Conservation (phyloP, 2,888 invertebrate genomes). For the Malthinus seriepunctatus region DNA sequence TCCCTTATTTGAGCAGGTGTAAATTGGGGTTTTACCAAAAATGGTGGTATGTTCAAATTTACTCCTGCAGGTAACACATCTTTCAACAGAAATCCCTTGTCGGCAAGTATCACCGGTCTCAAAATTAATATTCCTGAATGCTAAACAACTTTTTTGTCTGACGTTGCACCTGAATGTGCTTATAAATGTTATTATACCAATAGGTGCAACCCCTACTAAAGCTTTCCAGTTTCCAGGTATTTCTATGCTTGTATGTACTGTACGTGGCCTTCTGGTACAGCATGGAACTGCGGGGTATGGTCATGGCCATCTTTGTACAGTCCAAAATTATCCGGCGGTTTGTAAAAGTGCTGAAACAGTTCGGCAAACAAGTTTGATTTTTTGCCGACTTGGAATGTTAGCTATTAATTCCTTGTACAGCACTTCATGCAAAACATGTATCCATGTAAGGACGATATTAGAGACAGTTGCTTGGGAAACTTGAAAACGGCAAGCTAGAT, state of each 20-base stretch:
- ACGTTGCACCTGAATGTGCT: not conserved
- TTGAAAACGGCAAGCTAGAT: conserved; percentile 21
- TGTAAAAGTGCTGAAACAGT: conserved; percentile 12
- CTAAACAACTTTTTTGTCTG: conserved; percentile 9
- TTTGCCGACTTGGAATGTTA: conserved; percentile 15
- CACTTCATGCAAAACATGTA: conserved; percentile 17
- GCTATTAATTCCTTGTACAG: conserved; percentile 18
- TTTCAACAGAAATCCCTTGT: conserved; percentile 37
- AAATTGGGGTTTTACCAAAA: conserved; percentile 32
- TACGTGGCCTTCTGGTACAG: not conserved
- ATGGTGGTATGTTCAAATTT: conserved; percentile 38
- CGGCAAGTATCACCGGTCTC: too few relatives aligned
- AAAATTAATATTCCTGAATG: not conserved
- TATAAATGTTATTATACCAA: conserved; percentile 26
- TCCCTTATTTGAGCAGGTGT: conserved; percentile 26
- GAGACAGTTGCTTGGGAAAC: conserved; percentile 6
- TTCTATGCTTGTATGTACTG: conserved; percentile 3
- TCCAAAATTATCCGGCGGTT: conserved; percentile 24
- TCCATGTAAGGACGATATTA: conserved; percentile 19
- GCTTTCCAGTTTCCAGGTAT: conserved; percentile 27
- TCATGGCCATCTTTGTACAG: conserved; percentile 19
- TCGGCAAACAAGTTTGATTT: conserved; percentile 25
- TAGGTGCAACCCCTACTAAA: conserved; percentile 38
- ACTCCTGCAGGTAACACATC: conserved; percentile 36
- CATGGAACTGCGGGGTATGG: not conserved